These are phyloP conservation scores for Crenichthys baileyi DNA, from an alignment of 2,797 vertebrate genomes.

Conservation along the genomic window DNA sequence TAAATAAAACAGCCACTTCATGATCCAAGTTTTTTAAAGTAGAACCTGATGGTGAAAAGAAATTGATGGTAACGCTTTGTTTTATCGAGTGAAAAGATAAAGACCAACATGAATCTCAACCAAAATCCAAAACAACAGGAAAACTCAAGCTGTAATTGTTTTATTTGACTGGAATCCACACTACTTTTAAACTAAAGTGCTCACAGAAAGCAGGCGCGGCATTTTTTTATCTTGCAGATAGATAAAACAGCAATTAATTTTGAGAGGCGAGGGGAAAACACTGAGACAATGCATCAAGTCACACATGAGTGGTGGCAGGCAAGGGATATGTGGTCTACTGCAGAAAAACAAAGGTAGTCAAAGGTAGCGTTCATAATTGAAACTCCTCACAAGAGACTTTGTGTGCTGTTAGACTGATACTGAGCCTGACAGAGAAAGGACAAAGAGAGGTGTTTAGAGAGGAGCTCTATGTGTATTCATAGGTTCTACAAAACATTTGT, in stretches of 20 bases:
- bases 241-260: slow-evolving; percentile 83
- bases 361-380: slow-evolving; percentile 78
- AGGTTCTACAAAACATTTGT: slow-evolving; percentile 54
- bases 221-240: slow-evolving; percentile 64
- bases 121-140: slow-evolving; percentile 49
- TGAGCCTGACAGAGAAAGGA: slow-evolving; percentile 68
- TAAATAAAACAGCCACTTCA: slow-evolving; percentile 43
- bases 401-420: slow-evolving; percentile 74
- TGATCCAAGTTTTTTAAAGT: slow-evolving; percentile 51
- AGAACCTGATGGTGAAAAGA: slow-evolving; percentile 38
- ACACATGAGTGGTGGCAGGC: slow-evolving; percentile 77
- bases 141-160: slow-evolving; percentile 71
- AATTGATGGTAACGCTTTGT: slow-evolving; percentile 58
- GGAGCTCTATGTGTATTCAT: slow-evolving; percentile 44
- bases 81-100: slow-evolving; percentile 52
- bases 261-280: slow-evolving; percentile 65
- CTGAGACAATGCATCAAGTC: slow-evolving; percentile 81
- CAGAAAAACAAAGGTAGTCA: slow-evolving; percentile 74
- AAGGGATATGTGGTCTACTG: slow-evolving; percentile 71
- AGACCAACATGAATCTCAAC: slow-evolving; percentile 50
- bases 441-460: slow-evolving; percentile 67
- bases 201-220: slow-evolving; percentile 43
- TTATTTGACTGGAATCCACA: slow-evolving; percentile 71
- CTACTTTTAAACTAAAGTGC: slow-evolving; percentile 74
- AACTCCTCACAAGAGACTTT: slow-evolving; percentile 70